phyloP scores from a whole-genome alignment of 2,888 invertebrate genomes.

The Stenolophus ochropezus region DNA sequence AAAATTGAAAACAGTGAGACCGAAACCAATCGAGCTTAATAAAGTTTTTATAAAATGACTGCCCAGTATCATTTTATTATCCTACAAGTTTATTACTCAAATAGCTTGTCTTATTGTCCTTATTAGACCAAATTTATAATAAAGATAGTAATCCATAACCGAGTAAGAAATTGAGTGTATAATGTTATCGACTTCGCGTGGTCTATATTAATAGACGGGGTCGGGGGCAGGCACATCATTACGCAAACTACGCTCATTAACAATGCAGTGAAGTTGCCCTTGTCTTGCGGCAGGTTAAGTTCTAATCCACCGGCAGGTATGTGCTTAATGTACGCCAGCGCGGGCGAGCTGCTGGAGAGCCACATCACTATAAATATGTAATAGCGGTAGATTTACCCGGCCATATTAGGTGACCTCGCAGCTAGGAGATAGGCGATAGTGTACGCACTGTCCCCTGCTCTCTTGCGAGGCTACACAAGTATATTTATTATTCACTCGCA shows the following conservation, averaged over 20 bases:
- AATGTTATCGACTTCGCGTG: background rate
- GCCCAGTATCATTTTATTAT: too few species aligned
- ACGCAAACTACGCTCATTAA: constrained; percentile 59
- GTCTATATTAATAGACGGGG: constrained; percentile 31
- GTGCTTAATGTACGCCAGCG: constrained; percentile 45
- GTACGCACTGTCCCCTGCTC: too few species aligned
- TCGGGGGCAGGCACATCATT: constrained; percentile 46
- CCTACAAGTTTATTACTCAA: too few species aligned
- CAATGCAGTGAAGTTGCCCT: constrained; percentile 48
- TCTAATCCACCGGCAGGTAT: constrained; percentile 57
- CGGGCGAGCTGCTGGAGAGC: constrained; percentile 1
- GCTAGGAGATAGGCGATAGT: too few species aligned
- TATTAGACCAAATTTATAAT: too few species aligned
- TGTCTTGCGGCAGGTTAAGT: constrained; percentile 52
- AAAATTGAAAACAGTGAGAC: too few species aligned
- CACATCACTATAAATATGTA: constrained; percentile 33
- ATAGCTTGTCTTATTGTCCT: too few species aligned
- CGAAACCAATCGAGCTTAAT: too few species aligned
- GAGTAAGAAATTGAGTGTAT: background rate
- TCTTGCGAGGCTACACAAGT: constrained; percentile 7
- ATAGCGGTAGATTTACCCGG: constrained; percentile 39
- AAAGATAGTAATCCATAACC: too few species aligned
- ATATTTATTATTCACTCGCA: constrained; percentile 23
- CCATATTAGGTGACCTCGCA: constrained; percentile 34
- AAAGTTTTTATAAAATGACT: too few species aligned